phyloP scores from a whole-genome alignment of 2,113 vertebrate genomes.

The Menura novaehollandiae region DNA sequence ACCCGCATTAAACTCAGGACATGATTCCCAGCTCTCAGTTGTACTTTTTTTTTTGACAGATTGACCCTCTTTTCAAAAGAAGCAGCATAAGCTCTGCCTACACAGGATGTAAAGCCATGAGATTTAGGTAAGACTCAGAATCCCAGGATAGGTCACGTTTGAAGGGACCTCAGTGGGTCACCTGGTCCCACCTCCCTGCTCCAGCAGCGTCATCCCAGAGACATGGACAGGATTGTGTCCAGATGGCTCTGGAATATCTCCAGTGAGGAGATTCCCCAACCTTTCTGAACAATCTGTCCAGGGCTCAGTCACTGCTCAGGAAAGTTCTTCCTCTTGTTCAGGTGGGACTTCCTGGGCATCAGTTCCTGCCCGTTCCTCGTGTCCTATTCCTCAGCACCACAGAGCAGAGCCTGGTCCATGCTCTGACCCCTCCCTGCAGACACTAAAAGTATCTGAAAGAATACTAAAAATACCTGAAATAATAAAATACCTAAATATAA shows the following conservation, averaged over 20 bases:
- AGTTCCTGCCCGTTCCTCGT: not conserved
- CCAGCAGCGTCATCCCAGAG: not conserved
- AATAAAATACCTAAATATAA: not conserved
- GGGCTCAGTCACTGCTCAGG: not conserved
- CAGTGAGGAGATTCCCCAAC: not conserved
- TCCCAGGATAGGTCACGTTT: not conserved
- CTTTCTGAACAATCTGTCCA: not conserved
- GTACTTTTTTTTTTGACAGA: not conserved
- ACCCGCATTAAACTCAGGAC: not conserved
- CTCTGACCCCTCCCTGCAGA: not conserved
- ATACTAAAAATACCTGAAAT: not conserved
- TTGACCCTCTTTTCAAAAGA: slow-evolving; percentile 33
- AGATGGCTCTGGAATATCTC: not conserved
- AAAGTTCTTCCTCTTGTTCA: not conserved
- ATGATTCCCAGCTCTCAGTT: not conserved
- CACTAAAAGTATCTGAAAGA: not conserved
- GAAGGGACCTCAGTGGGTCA: not conserved
- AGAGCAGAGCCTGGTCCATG: not conserved
- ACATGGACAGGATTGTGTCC: not conserved
- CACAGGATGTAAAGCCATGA: slow-evolving; percentile 25
- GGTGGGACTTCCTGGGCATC: not conserved
- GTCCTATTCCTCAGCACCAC: not conserved
- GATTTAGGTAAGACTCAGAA: slow-evolving; percentile 42
- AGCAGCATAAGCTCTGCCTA: slow-evolving; percentile 39
- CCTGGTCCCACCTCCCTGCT: not conserved